Percentiles rank a stretch among this genome's conserved stretches.
Conservation (phyloP, 2,888 invertebrate genomes). For the Melangyna quadrimaculata region DNA sequence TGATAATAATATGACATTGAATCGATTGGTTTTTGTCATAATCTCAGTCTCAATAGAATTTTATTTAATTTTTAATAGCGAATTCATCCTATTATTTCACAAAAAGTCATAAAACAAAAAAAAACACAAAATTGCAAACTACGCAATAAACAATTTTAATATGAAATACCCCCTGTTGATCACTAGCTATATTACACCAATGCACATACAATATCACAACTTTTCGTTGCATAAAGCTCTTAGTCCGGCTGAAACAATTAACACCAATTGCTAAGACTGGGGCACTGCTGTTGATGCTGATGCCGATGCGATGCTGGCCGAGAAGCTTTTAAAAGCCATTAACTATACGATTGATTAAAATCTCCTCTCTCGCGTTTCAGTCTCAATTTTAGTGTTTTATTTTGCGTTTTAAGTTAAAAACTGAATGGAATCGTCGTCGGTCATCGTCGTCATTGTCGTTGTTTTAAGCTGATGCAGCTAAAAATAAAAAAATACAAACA, state of each 20-base stretch:
- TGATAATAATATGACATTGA: conserved; percentile 16
- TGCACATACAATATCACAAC: conserved; percentile 19
- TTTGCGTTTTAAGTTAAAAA: conserved; percentile 22
- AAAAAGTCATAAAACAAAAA: conserved; percentile 12
- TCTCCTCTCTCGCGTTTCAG: conserved; percentile 47
- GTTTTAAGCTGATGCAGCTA: background rate
- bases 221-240: conserved; percentile 57
- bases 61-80: conserved; percentile 26
- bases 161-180: background rate
- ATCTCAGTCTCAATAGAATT: conserved; percentile 9
- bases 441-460: conserved; percentile 4
- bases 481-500: background rate
- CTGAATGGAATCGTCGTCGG: background rate
- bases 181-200: background rate
- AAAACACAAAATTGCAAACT: conserved; percentile 35
- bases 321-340: conserved; percentile 69
- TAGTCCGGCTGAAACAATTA: conserved; percentile 54
- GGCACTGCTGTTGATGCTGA: background rate
- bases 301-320: background rate
- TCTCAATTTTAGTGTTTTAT: background rate
- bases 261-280: conserved; percentile 46
- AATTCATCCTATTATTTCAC: conserved; percentile 10
- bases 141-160: conserved; percentile 31
- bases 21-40: conserved; percentile 11
- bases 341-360: conserved; percentile 66